A percentile compares a stretch with the other conserved stretches of the same genome.
These are phyloP conservation scores for Netelia melanura DNA, from an alignment of 2,888 invertebrate genomes.

Conservation along the genomic window DNA sequence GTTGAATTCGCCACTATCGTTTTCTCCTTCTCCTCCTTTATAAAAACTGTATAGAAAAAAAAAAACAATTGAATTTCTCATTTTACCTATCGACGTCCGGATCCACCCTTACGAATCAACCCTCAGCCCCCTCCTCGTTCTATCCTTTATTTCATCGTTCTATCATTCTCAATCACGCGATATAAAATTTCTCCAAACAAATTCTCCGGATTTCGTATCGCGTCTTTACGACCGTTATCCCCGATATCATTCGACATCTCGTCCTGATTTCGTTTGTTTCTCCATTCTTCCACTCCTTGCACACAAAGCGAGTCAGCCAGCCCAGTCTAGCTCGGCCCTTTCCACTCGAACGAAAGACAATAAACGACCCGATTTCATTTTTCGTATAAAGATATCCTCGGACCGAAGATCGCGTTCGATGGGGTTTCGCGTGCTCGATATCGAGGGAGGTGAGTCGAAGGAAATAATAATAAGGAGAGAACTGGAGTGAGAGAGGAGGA, in stretches of 20 bases:
- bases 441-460: conserved; percentile 33
- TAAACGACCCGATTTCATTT: conserved; percentile 24
- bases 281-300: background rate
- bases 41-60: background rate
- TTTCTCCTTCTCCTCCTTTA: no score
- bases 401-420: background rate
- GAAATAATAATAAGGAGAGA: conserved; percentile 47
- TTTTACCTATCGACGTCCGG: background rate
- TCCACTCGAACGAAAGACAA: background rate
- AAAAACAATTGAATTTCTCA: background rate
- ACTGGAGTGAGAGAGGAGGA: conserved; percentile 43
- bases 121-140: background rate
- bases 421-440: conserved; percentile 27
- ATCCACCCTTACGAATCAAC: conserved; percentile 29
- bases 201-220: conserved; percentile 9
- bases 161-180: conserved; percentile 49
- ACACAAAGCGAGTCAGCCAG: no score
- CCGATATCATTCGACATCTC: conserved; percentile 1
- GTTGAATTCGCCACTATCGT: conserved; percentile 23
- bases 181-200: conserved; percentile 5
- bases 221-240: conserved; percentile 20
- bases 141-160: background rate
- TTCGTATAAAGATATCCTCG: conserved; percentile 32
- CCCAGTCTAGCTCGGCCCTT: no score
- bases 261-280: conserved; percentile 24